These are phyloP conservation scores for Microcebus tavaratra DNA, from an alignment of 2,113 vertebrate species.

Conservation along the genomic window DNA sequence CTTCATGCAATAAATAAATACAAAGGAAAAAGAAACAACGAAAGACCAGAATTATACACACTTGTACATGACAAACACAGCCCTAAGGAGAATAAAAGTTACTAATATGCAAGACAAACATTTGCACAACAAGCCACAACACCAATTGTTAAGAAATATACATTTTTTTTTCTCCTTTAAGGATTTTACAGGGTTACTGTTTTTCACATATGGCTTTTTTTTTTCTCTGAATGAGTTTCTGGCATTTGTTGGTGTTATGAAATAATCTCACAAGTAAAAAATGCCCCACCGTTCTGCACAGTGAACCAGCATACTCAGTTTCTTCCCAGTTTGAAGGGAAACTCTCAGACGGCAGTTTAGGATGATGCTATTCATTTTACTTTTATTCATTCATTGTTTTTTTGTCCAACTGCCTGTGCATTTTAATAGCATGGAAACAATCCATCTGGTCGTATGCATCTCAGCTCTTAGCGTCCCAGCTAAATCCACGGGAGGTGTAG, in stretches of 20 bases:
- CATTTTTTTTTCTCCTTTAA: conserved; percentile 59
- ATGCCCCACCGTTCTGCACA: conserved; percentile 69
- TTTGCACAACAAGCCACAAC: conserved; percentile 76
- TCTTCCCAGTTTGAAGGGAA: conserved; percentile 65
- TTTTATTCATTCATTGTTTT: neutral
- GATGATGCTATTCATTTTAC: conserved; percentile 30
- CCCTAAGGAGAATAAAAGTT: conserved; percentile 76
- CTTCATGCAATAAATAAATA: conserved; percentile 80
- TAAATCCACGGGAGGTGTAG: rapidly evolving
- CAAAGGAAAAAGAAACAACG: conserved; percentile 60
- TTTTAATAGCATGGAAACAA: conserved; percentile 25
- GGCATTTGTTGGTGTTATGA: conserved; percentile 78
- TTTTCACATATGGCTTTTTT: conserved; percentile 89
- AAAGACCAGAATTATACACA: conserved; percentile 72
- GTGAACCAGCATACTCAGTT: conserved; percentile 48
- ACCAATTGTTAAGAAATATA: conserved; percentile 65
- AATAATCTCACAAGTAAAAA: conserved; percentile 79
- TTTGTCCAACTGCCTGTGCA: neutral
- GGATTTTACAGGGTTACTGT: conserved; percentile 76
- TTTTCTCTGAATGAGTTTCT: conserved; percentile 75
- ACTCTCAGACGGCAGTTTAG: conserved; percentile 65
- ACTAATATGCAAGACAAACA: conserved; percentile 76
- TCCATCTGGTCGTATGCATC: neutral
- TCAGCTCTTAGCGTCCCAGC: neutral
- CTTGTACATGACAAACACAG: conserved; percentile 64